Evolutionary conservation across 2,888 invertebrate species (phyloP), one percentile per base, ranked within the genome.

Genomic region (Xestoiulus laeticollis): DNA sequence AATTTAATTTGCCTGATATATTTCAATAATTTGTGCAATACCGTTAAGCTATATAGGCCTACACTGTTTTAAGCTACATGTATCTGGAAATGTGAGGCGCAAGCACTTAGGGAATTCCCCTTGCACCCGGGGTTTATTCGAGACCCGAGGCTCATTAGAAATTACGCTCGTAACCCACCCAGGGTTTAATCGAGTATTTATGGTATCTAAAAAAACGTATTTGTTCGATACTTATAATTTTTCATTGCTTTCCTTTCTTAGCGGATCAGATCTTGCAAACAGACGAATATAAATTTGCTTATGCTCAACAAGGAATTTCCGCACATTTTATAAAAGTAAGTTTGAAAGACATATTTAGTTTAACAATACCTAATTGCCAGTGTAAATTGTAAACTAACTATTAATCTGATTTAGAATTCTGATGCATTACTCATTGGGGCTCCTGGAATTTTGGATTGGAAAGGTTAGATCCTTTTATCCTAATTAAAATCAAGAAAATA

Each of bases 381-480:
- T 14, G 32, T 30, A 1, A 78, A 33, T 38, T n/a, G 0, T 8
- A 32, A 32, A 22, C 22, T 68, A 26, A 68, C 8, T 83, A 83
- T 26, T n/a, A 16, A 38, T 83, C 10, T n/a, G 33, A 16, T 83
- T 38, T 43, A 88, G 88, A 85, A 78, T 32, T 85, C 88, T 22
- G 85, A 88, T 10, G 30, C 16, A 10, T 33, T 89, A 22, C 85
- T 89, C 32, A 83, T 89, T 30, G 89, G 89, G 16, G 94, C 94
- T 0, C 94, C 94, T 3, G 95, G 95, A 0, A 92, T 94, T n/a
- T 91, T 93, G 87, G 93, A 94, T 85, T 94, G 94, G 94, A 87
- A 87, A 78, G 89, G 89, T 87, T 26, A 83, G 59, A 88, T 1
- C 82, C 44, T 32, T 78, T 33, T 86, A 44, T 87, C 26, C 16